Percentiles rank a stretch among this genome's conserved stretches.
These are phyloP conservation scores for Procambarus clarkii DNA, from an alignment of 1,140 invertebrate species.

Conservation along the genomic window DNA sequence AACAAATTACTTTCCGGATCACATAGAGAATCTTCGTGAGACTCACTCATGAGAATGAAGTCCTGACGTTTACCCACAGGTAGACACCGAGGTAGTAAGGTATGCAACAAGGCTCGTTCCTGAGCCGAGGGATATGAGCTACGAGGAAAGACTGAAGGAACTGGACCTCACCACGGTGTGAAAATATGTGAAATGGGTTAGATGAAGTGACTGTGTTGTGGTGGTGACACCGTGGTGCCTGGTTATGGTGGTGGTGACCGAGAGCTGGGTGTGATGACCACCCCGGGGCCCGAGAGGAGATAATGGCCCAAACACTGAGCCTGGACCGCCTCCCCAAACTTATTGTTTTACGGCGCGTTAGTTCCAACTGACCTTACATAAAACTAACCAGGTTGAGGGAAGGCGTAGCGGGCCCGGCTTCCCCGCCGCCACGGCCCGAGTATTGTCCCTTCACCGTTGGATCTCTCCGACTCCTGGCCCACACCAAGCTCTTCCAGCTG, in stretches of 20 bases:
- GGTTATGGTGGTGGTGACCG: too few relatives aligned
- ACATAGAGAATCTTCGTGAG: too few relatives aligned
- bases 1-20: too few relatives aligned
- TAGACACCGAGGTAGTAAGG: too few relatives aligned
- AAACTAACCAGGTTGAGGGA: not conserved
- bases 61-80: too few relatives aligned
- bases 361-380: not conserved
- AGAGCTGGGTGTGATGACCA: not conserved
- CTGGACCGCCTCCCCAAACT: not conserved
- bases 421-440: not conserved
- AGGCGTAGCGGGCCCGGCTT: not conserved
- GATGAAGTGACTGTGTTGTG: not conserved
- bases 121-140: too few relatives aligned
- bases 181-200: too few relatives aligned
- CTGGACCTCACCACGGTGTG: too few relatives aligned
- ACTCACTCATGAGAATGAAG: too few relatives aligned
- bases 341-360: constrained; percentile 18
- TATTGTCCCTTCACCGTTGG: not conserved
- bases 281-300: not conserved
- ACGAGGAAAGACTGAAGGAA: too few relatives aligned
- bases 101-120: too few relatives aligned
- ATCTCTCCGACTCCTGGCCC: not conserved
- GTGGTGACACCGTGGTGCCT: too few relatives aligned
- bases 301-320: not conserved
- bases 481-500: not conserved